Percentiles rank a stretch among this genome's conserved stretches.
phyloP scores from a whole-genome alignment of 2,888 invertebrate species.

The Mythimna loreyi region DNA sequence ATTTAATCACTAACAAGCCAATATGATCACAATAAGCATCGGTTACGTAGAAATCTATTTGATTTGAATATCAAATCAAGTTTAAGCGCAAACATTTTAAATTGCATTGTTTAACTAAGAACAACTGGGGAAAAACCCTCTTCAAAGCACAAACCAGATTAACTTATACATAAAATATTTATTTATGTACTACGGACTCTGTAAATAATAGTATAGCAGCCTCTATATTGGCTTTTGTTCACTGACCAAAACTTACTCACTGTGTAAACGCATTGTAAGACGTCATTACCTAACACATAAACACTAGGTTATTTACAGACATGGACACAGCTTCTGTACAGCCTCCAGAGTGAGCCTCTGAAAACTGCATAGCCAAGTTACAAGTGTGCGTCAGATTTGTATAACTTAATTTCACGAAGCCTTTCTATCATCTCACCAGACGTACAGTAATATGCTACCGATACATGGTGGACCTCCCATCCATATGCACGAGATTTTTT shows the following conservation, averaged over 20 bases:
- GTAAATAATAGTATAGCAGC: conserved; percentile 4
- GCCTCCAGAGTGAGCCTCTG: no score
- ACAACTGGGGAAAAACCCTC: conserved; percentile 41
- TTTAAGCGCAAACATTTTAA: conserved; percentile 33
- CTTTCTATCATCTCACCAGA: no score
- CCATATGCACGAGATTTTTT: no score
- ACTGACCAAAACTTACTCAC: neutral
- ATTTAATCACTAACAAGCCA: neutral
- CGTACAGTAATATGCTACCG: no score
- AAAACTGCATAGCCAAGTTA: no score
- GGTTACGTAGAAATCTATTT: conserved; percentile 28
- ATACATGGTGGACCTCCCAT: no score
- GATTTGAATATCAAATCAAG: conserved; percentile 39
- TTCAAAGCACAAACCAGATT: conserved; percentile 2
- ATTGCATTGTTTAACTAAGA: conserved; percentile 45
- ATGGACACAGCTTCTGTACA: neutral
- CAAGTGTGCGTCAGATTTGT: no score
- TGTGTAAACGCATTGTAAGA: neutral
- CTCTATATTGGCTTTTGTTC: neutral
- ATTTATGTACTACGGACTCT: neutral
- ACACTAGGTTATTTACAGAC: neutral
- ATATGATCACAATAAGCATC: conserved; percentile 6
- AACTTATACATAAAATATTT: conserved; percentile 11
- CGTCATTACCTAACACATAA: neutral
- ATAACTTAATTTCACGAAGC: no score